Base-by-base conservation (phyloP, 64 coral and sea anemone genomes). In the Montipora sp. region DNA sequence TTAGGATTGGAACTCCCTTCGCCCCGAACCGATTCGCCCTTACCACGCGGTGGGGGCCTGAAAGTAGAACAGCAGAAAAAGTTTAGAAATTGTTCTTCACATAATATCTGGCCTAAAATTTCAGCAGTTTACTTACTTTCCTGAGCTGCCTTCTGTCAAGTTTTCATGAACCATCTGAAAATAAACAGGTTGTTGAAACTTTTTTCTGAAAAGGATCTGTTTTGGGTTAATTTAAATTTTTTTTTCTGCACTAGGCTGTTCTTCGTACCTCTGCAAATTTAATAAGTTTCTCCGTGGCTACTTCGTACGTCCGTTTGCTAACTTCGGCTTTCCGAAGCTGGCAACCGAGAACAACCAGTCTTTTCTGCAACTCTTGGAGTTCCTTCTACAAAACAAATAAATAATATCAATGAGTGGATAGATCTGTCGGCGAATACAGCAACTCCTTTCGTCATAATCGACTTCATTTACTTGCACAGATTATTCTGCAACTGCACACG, bases 281-380 rank as follows among this genome's bases (percentile, higher is more conserved):
- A 8, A 99, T 92, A 16, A 99, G 88, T 65, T 96, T 99, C 66
- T 99, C 94, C 23, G 94, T 96, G 2, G 98, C 91, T 8, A 99
- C 98, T 94, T 99, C 98, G 71, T 99, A 99, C 14, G 98, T 99
- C 85, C 98, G 66, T 80, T 99, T 99, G n/a, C 92, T 78, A 11
- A 99, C 94, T 92, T 99, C 98, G 71, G 92, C 94, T 57, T 99
- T 99, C 51, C 94, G 84, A 48, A 99, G 89, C 67, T 99, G 98
- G 58, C 91, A 99, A 0, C 98, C 98, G 12, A 99, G 84, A 49
- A 99, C 92, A 13, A 99, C 98, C 47, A 99, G 72, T 75, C 92
- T 86, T 77, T 99, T 99, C 53, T 99, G 98, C 23, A 99, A 46
- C 60, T 99, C 94, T 77, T 99, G 88, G 4, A 99, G 90, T 67